Evolutionary conservation across 2,888 invertebrate species (phyloP), one percentile per base, ranked within the genome.

Genomic region (Amphipoea oculea): DNA sequence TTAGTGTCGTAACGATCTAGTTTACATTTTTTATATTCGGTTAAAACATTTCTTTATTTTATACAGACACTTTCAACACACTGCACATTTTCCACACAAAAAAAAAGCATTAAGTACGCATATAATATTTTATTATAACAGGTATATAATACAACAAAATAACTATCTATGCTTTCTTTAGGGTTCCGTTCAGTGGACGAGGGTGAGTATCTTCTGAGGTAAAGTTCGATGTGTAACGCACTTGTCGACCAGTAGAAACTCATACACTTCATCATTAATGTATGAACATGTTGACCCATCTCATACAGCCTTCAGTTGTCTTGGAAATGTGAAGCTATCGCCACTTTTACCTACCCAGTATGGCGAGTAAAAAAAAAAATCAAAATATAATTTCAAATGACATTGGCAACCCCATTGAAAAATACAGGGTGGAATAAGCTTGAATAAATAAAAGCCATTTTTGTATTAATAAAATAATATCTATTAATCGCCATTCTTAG

Each of bases 171-270:
- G 86, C 89, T 94, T 93, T 95, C 91, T 96, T 94, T 92, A 96
- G 96, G 94, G 94, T 94, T 92, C 93, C 93, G 92, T 82, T 92
- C 95, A 75, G 91, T 94, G 96, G 96, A 96, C 67, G 96, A 96
- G 92, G 96, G 96, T 96, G 93, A 96, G 96, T 96, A 92, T 90
- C 74, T 86, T 78, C 76, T 60, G 89, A 90, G 88, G 91, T 92
- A 91, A 88, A 87, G 85, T 90, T 92, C 80, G 90, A 91, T 92
- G 92, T 92, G 76, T 88, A 84, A 86, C 79, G 88, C 90, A 90
- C 91, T 73, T 80, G 66, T 81, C 81, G 75, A 81, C 79, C 79
- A 76, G 79, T 87, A 86, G 85, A 68, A 62, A 81, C 62, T 83
- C 88, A 89, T 83, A 86, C 91, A 90, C 89, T 82, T 78, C 90